Conservation (phyloP, 2,797 vertebrate species). For the Emys orbicularis region DNA sequence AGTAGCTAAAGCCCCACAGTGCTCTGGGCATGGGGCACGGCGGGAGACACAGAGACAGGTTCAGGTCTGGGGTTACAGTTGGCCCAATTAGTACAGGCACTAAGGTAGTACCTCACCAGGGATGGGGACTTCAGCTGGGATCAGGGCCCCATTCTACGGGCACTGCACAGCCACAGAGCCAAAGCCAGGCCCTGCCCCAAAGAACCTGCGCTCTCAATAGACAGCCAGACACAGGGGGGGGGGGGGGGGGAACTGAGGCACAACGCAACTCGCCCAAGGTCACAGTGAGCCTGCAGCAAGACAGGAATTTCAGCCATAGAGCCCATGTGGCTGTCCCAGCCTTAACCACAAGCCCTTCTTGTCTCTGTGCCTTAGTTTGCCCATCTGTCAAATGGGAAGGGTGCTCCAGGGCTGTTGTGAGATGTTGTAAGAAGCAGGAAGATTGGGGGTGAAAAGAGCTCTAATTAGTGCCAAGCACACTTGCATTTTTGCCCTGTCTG, state of each 20-base stretch:
- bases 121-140: not conserved
- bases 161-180: not conserved
- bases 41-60: too few species aligned
- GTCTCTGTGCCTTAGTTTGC: not conserved
- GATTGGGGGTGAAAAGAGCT: not conserved
- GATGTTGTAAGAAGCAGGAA: not conserved
- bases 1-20: fast-evolving
- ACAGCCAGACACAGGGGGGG: not conserved
- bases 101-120: not conserved
- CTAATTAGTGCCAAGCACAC: not conserved
- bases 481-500: not conserved
- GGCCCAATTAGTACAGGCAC: not conserved
- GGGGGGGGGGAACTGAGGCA: not conserved
- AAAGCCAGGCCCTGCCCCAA: not conserved
- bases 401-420: not conserved
- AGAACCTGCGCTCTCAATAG: not conserved
- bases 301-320: not conserved
- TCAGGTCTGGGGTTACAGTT: not conserved
- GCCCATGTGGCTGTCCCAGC: not conserved
- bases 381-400: not conserved
- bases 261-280: not conserved
- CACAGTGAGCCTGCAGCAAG: not conserved
- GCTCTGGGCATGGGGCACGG: not conserved
- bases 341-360: not conserved
- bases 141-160: not conserved